phyloP scores from a whole-genome alignment of 2,113 vertebrate species.

The Columba janthina region DNA sequence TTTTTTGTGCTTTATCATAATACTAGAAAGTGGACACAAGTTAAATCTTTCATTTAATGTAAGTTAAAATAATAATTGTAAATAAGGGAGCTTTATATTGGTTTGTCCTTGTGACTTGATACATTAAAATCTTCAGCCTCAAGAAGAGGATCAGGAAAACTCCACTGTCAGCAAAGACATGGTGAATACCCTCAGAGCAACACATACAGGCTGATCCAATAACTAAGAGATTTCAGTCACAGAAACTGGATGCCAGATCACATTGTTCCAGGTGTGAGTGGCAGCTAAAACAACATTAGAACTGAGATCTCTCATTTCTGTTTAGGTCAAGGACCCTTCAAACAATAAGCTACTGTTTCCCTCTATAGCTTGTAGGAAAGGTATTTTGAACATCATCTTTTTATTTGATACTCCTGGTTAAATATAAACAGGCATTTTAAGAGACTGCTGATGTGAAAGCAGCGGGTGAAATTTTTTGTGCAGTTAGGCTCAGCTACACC shows the following conservation, averaged over 20 bases:
- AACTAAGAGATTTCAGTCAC: neutral
- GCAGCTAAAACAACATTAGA: neutral
- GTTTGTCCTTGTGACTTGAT: neutral
- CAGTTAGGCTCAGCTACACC: neutral
- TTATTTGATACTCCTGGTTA: neutral
- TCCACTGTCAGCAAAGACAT: neutral
- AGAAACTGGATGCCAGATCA: neutral
- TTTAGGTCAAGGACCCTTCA: neutral
- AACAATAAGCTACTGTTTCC: slow-evolving; percentile 28
- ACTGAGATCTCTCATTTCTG: neutral
- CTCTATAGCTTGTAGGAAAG: neutral
- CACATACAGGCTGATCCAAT: neutral
- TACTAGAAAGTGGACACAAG: neutral
- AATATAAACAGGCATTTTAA: slow-evolving; percentile 30
- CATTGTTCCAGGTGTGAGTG: neutral
- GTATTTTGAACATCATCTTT: slow-evolving; percentile 29
- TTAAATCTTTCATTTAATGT: neutral
- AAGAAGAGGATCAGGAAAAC: neutral
- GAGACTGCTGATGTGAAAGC: neutral
- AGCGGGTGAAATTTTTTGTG: neutral
- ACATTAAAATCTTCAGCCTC: neutral
- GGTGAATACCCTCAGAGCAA: neutral
- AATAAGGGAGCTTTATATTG: neutral
- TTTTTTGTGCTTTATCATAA: neutral
- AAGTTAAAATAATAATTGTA: neutral